Evolutionary conservation across 2,797 vertebrate genomes (phyloP).

Genomic region (Muraenolepis orangiensis): DNA sequence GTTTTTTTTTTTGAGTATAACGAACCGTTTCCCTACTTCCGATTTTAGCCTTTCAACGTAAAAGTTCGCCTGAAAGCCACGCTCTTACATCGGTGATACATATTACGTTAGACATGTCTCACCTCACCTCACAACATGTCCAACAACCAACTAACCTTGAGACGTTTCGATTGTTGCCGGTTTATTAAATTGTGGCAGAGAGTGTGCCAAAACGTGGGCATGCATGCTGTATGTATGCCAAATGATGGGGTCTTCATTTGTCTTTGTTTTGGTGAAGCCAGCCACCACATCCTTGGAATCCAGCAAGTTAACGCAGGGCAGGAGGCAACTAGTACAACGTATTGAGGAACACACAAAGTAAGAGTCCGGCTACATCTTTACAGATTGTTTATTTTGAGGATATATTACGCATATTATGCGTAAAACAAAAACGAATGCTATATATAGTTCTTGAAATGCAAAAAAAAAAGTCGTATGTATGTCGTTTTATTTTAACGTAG

Average conservation of each 20-base stretch:
- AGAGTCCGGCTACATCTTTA: constrained; percentile 13
- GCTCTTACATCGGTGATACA: neutral
- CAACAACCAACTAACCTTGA: too few species aligned
- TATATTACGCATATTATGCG: neutral
- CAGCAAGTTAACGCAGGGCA: neutral
- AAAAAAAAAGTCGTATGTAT: neutral
- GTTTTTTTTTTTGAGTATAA: neutral
- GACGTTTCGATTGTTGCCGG: neutral
- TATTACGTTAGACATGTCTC: neutral
- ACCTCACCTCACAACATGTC: too few species aligned
- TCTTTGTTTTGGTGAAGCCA: constrained; percentile 10
- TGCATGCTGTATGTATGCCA: constrained; percentile 49
- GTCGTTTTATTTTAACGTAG: neutral
- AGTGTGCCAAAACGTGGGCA: constrained; percentile 39
- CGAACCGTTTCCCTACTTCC: constrained; percentile 32
- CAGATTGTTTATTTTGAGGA: neutral
- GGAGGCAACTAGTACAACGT: constrained; percentile 27
- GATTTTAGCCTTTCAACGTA: neutral
- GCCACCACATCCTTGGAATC: neutral
- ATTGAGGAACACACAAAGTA: constrained; percentile 40
- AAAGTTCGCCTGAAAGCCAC: neutral
- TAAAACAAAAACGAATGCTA: neutral
- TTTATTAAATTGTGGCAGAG: constrained; percentile 66
- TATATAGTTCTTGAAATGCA: neutral
- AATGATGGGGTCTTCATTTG: constrained; percentile 49